Conservation (phyloP, 1,140 invertebrate genomes). For the Ptiloglossa arizonensis region DNA sequence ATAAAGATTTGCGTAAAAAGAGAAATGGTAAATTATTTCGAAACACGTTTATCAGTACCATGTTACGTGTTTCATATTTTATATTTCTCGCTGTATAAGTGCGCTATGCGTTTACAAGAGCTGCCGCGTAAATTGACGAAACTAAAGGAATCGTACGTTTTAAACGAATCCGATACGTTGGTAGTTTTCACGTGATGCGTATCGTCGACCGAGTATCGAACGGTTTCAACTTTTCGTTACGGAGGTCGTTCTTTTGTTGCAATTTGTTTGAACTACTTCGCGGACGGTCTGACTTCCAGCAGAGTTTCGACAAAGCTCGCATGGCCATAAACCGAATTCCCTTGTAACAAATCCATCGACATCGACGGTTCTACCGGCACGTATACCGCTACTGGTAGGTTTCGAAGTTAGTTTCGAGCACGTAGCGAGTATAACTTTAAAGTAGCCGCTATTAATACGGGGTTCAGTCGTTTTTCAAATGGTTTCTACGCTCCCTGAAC, state of each 20-base stretch:
- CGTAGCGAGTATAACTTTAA: conserved; percentile 67
- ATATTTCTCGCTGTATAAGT: too few species aligned
- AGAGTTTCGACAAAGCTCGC: conserved; percentile 54
- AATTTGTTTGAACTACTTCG: conserved; percentile 46
- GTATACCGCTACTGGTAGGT: conserved; percentile 25
- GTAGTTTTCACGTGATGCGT: not conserved
- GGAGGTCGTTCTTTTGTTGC: not conserved
- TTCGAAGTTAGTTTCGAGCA: conserved; percentile 62
- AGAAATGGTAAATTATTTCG: too few species aligned
- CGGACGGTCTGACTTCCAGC: not conserved
- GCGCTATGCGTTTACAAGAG: too few species aligned
- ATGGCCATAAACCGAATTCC: conserved; percentile 58
- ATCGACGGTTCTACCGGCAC: conserved; percentile 52
- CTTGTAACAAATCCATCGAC: conserved; percentile 65
- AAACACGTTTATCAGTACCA: too few species aligned
- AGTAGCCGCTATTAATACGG: conserved; percentile 70
- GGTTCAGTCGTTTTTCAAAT: conserved; percentile 67
- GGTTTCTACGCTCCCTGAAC: conserved; percentile 7
- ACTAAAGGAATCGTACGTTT: too few species aligned
- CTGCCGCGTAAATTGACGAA: too few species aligned
- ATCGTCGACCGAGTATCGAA: not conserved
- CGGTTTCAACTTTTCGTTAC: not conserved
- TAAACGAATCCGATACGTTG: too few species aligned
- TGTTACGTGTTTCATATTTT: too few species aligned
- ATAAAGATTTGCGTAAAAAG: too few species aligned